Base-by-base conservation (phyloP, 2,113 vertebrate species). In the Proteles cristata region DNA sequence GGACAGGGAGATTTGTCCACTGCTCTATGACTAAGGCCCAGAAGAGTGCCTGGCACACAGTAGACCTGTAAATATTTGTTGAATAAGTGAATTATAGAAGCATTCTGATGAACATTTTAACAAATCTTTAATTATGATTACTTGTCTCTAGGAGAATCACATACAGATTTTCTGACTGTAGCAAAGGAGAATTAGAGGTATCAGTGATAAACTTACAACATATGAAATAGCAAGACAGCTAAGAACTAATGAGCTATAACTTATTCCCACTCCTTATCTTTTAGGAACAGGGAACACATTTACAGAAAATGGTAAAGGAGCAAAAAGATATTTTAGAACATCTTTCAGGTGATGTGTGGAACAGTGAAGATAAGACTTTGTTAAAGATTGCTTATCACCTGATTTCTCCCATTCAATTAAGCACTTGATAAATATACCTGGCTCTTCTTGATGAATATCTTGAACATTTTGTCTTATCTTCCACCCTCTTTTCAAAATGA, bases 351-450 rank as follows among this genome's bases (percentile, higher is more conserved):
- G 84, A 85, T 11, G 71, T 45, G 66, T 35, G n/a, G 33, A 58
- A 74, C 31, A 80, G 39, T 85, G 55, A 96, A 92, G 55, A 50
- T 74, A 84, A 73, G 53, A 58, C 8, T 83, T 90, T 81, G 14
- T 88, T 88, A 35, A 83, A 8, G 53, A 55, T 84, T 74, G 33
- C 45, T 68, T 92, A 92, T 92, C 94, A 69, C 39, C 14, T 79
- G 35, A 84, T 81, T 91, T 96, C 71, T 77, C 45, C 58, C 45
- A 43, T 81, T 87, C 89, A 93, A 65, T 80, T 68, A 95, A 74
- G 66, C 55, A 66, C 84, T 96, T 85, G 80, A 61, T 85, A 94
- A 89, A 68, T 92, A 45, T 28, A 85, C 76, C 50, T 81, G 65
- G 45, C 65, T 74, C 48, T 39, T 50, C 9, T 48, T 66, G 48